Percentiles rank a stretch among this genome's conserved stretches.
Evolutionary conservation across 1,140 invertebrate genomes (phyloP).

Genomic region (Uloborus diversus): DNA sequence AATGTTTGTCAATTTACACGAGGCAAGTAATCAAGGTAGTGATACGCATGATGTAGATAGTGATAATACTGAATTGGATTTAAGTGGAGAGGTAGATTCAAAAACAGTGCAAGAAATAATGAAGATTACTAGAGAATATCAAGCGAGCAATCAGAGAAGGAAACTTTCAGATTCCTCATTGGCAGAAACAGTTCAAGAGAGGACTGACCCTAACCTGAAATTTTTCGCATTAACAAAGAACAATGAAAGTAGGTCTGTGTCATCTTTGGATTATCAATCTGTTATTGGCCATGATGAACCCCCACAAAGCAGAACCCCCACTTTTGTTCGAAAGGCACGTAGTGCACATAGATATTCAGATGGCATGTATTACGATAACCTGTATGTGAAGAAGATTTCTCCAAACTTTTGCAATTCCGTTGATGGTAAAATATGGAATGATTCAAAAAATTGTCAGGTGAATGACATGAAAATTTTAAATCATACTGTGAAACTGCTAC

Average conservation of each 20-base stretch:
- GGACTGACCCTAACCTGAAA: not conserved
- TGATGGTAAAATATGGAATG: conserved; percentile 9
- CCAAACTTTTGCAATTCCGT: not conserved
- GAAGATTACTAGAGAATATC: no score
- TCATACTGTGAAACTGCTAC: conserved; percentile 17
- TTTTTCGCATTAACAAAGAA: conserved; percentile 12
- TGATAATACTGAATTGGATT: not conserved
- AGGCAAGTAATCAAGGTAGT: not conserved
- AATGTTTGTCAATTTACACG: conserved; percentile 53
- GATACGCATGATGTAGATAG: not conserved
- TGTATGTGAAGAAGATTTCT: conserved; percentile 1
- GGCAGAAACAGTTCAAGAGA: not conserved
- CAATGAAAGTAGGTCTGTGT: conserved; percentile 18
- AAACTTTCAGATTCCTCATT: conserved; percentile 40
- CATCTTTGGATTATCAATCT: conserved; percentile 2
- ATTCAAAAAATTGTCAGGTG: conserved; percentile 9
- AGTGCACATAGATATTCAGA: conserved; percentile 48
- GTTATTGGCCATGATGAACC: not conserved
- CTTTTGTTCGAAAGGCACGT: not conserved
- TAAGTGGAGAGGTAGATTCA: not conserved
- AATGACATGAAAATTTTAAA: conserved; percentile 22
- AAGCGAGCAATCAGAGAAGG: conserved; percentile 16
- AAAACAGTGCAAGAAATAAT: not conserved
- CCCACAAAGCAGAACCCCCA: not conserved
- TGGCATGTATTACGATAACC: conserved; percentile 40